phyloP scores from a whole-genome alignment of 2,797 vertebrate species.

The Cyprinodon diabolis region DNA sequence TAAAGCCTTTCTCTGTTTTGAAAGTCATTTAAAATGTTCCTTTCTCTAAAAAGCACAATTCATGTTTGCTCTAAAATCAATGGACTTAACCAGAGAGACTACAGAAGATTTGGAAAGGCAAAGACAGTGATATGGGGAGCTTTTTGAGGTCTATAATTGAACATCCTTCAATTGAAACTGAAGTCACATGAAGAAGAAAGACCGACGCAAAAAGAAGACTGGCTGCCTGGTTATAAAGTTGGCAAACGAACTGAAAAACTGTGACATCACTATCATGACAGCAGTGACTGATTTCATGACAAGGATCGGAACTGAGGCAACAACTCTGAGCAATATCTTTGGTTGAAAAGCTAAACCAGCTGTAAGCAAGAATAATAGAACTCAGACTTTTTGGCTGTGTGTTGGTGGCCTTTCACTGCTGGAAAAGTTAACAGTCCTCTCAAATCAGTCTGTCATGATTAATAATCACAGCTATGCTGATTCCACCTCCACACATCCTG shows the following conservation, averaged over 20 bases:
- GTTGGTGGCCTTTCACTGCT: constrained; percentile 48
- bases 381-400: constrained; percentile 19
- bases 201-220: constrained; percentile 17
- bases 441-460: constrained; percentile 47
- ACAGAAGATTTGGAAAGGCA: neutral
- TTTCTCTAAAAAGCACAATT: too few species aligned
- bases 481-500: constrained; percentile 54
- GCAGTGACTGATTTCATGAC: constrained; percentile 18
- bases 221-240: constrained; percentile 25
- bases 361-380: constrained; percentile 28
- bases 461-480: constrained; percentile 39
- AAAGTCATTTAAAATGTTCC: too few species aligned
- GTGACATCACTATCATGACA: constrained; percentile 11
- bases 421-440: constrained; percentile 44
- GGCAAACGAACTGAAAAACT: constrained; percentile 15
- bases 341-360: constrained; percentile 5
- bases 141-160: neutral
- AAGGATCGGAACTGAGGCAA: constrained; percentile 11
- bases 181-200: constrained; percentile 11
- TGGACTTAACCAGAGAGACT: too few species aligned
- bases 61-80: too few species aligned
- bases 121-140: neutral
- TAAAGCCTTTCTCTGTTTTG: neutral
- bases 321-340: constrained; percentile 22
- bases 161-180: neutral